A percentile compares a stretch with the other conserved stretches of the same genome.
Evolutionary conservation across 2,797 vertebrate genomes (phyloP).

Genomic region (Kryptopterus vitreolus): DNA sequence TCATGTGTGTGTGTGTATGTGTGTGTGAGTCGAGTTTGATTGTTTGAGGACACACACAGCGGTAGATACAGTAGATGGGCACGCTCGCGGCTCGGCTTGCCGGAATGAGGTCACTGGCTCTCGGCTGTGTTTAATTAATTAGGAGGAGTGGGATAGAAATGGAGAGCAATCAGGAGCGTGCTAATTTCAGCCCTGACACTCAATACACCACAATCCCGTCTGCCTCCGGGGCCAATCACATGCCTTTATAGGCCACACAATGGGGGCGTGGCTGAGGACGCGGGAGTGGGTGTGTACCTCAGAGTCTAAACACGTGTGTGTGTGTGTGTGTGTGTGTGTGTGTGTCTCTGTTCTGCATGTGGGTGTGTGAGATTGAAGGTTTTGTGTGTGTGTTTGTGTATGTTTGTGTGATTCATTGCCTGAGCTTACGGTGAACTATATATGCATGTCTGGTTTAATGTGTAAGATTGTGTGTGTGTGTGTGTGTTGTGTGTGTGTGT

Average conservation of each 20-base stretch:
- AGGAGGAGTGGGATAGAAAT: slow-evolving; percentile 74
- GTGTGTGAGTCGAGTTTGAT: not conserved
- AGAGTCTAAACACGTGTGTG: not conserved
- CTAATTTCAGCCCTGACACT: slow-evolving; percentile 79
- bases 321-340: not conserved
- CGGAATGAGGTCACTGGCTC: slow-evolving; percentile 77
- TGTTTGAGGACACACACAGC: slow-evolving; percentile 38
- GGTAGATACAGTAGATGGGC: slow-evolving; percentile 42
- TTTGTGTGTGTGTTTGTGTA: not conserved
- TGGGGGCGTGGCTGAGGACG: not conserved
- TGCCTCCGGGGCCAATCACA: slow-evolving; percentile 60
- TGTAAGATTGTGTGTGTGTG: slow-evolving; percentile 15
- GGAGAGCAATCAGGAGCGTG: slow-evolving; percentile 75
- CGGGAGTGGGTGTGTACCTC: not conserved
- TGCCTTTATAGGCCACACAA: slow-evolving; percentile 55
- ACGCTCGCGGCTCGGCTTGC: slow-evolving; percentile 29
- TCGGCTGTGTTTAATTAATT: slow-evolving; percentile 80
- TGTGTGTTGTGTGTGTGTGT: slow-evolving; percentile 5
- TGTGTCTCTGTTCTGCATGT: slow-evolving; percentile 4
- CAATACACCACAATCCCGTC: slow-evolving; percentile 70
- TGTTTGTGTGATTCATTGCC: not conserved
- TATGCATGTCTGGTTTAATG: not conserved
- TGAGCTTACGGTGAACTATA: too few species aligned
- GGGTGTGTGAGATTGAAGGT: too few species aligned
- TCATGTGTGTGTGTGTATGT: slow-evolving; percentile 8